A percentile compares a stretch with the other conserved stretches of the same genome.
Evolutionary conservation across 2,888 invertebrate species (phyloP).

Genomic region (Xylophagus ater): DNA sequence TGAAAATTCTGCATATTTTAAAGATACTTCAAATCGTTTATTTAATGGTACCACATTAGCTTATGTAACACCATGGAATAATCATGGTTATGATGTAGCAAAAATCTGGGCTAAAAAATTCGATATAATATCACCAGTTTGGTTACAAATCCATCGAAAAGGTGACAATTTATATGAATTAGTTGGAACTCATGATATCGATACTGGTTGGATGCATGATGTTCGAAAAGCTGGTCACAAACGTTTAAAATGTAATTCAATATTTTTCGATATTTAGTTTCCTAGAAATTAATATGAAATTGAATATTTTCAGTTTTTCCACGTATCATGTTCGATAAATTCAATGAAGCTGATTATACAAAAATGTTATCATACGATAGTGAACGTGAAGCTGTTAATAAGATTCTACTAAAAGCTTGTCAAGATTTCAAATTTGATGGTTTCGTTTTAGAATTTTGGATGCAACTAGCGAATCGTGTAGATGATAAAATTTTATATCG

Average conservation of each 20-base stretch:
- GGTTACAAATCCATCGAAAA: constrained; percentile 73
- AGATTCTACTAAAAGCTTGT: constrained; percentile 55
- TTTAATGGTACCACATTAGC: constrained; percentile 71
- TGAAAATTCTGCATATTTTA: constrained; percentile 64
- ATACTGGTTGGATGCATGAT: constrained; percentile 68
- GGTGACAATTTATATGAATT: constrained; percentile 52
- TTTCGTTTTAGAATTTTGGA: constrained; percentile 82
- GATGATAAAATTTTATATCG: constrained; percentile 46
- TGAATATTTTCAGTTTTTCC: constrained; percentile 63
- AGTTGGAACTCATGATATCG: constrained; percentile 70
- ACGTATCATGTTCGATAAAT: constrained; percentile 79
- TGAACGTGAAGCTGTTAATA: constrained; percentile 55
- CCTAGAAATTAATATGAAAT: too few relatives aligned
- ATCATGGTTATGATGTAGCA: constrained; percentile 84
- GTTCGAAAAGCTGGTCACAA: constrained; percentile 43
- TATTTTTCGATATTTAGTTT: too few relatives aligned
- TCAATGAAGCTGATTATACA: constrained; percentile 64
- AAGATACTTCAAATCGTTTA: constrained; percentile 51
- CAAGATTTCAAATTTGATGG: constrained; percentile 78
- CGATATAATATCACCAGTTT: constrained; percentile 85
- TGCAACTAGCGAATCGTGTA: constrained; percentile 62
- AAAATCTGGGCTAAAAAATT: constrained; percentile 84
- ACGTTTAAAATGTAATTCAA: constrained; percentile 3
- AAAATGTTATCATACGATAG: constrained; percentile 56
- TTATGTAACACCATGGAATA: constrained; percentile 94